phyloP scores from a whole-genome alignment of 2,797 vertebrate species.

The Tapirus indicus region DNA sequence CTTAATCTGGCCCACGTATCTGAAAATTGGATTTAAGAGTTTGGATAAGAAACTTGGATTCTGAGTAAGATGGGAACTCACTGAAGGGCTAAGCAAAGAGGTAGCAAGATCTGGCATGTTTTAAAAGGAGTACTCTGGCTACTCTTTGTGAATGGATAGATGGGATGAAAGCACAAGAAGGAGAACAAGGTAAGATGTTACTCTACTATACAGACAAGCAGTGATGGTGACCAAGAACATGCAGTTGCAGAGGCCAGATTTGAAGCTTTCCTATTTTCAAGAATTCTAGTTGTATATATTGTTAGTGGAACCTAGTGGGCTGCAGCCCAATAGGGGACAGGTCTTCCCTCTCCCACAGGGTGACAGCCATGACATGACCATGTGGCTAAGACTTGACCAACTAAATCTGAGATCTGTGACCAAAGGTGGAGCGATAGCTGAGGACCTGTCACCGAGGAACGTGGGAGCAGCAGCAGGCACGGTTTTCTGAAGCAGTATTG shows the following conservation, averaged over 20 bases:
- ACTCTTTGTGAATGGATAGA: not conserved
- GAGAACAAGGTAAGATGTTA: not conserved
- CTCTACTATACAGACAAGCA: not conserved
- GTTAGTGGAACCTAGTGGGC: not conserved
- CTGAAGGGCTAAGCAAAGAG: not conserved
- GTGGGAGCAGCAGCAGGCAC: accelerated
- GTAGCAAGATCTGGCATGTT: accelerated
- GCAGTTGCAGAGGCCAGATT: not conserved
- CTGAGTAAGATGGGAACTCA: not conserved
- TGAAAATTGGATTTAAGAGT: not conserved
- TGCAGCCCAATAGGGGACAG: accelerated
- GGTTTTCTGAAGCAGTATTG: not conserved
- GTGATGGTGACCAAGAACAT: not conserved
- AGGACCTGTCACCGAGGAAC: accelerated
- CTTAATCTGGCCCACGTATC: not conserved
- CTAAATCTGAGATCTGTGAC: not conserved
- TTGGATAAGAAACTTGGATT: not conserved
- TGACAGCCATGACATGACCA: not conserved
- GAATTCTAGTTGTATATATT: not conserved
- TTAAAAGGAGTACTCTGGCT: not conserved
- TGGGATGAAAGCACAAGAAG: not conserved
- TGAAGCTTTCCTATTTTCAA: not conserved
- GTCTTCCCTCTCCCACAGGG: not conserved
- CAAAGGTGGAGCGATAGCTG: not conserved
- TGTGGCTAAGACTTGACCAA: not conserved